These are phyloP conservation scores for Geotrupes spiniger DNA, from an alignment of 2,888 invertebrate genomes.

Conservation along the genomic window DNA sequence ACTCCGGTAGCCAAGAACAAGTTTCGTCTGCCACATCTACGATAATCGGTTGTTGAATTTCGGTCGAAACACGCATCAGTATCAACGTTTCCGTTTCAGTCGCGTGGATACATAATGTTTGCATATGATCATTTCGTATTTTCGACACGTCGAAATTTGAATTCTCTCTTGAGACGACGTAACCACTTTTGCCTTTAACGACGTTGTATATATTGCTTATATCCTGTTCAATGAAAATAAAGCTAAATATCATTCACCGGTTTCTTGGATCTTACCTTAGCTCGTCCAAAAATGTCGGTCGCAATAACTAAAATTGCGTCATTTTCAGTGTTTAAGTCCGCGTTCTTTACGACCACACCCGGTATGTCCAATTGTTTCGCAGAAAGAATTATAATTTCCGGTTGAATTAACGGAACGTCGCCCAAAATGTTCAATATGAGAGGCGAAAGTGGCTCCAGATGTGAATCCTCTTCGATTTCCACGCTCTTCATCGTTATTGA, in stretches of 20 bases:
- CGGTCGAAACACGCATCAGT: not conserved
- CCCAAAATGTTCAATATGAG: slow-evolving; percentile 59
- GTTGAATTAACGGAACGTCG: slow-evolving; percentile 68
- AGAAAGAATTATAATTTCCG: slow-evolving; percentile 60
- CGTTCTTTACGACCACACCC: slow-evolving; percentile 41
- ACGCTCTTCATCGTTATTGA: no score
- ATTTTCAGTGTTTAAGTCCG: not conserved
- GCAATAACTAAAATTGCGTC: slow-evolving; percentile 31
- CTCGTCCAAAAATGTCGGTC: slow-evolving; percentile 4
- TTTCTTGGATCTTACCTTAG: not conserved
- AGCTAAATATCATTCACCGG: no score
- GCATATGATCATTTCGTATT: not conserved
- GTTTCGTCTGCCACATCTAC: slow-evolving; percentile 31
- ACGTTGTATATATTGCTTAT: not conserved
- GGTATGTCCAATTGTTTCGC: slow-evolving; percentile 51
- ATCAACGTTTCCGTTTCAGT: not conserved
- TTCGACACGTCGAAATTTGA: not conserved
- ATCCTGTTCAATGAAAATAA: no score
- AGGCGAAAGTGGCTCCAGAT: slow-evolving; percentile 45
- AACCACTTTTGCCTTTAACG: not conserved
- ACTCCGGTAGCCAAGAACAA: slow-evolving; percentile 5
- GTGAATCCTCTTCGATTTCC: no score
- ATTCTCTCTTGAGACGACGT: not conserved
- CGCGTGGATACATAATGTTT: not conserved
- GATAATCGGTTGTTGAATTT: slow-evolving; percentile 9